A percentile compares a stretch with the other conserved stretches of the same genome.
These are phyloP conservation scores for Sigmodon hispidus DNA, from an alignment of 2,113 vertebrate species.

Conservation along the genomic window DNA sequence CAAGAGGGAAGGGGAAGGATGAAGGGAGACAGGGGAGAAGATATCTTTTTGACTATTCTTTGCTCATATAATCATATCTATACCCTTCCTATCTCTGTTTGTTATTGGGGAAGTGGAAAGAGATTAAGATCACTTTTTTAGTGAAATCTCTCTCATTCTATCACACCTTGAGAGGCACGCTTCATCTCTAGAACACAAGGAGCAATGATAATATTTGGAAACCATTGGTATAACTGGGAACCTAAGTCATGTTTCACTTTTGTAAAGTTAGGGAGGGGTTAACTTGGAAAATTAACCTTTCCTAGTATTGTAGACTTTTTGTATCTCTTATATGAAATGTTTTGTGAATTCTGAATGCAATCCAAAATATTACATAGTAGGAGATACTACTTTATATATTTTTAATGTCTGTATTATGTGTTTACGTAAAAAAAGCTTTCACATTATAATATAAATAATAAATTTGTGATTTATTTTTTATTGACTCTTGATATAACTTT, in stretches of 20 bases:
- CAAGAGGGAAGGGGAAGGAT: neutral
- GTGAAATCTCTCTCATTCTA: conserved; percentile 24
- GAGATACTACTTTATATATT: neutral
- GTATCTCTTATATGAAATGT: neutral
- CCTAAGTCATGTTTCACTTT: neutral
- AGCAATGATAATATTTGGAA: conserved; percentile 15
- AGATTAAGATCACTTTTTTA: neutral
- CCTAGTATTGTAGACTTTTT: neutral
- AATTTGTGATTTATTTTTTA: conserved; percentile 21
- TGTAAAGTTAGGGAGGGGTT: neutral
- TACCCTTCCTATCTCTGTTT: neutral
- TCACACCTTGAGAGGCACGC: neutral
- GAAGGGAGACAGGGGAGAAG: neutral
- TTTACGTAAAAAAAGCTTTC: neutral
- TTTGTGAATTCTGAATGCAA: neutral
- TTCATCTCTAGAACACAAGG: neutral
- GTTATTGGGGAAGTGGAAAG: neutral
- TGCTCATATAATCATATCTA: neutral
- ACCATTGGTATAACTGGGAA: neutral
- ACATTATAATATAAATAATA: neutral
- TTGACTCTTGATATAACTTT: conserved; percentile 28
- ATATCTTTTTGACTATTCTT: conserved; percentile 15
- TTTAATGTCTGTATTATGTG: neutral
- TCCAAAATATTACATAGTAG: neutral
- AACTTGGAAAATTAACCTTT: conserved; percentile 29